A percentile compares a stretch with the other conserved stretches of the same genome.
Conservation (phyloP, 2,113 vertebrate genomes). For the Ciconia maguari region DNA sequence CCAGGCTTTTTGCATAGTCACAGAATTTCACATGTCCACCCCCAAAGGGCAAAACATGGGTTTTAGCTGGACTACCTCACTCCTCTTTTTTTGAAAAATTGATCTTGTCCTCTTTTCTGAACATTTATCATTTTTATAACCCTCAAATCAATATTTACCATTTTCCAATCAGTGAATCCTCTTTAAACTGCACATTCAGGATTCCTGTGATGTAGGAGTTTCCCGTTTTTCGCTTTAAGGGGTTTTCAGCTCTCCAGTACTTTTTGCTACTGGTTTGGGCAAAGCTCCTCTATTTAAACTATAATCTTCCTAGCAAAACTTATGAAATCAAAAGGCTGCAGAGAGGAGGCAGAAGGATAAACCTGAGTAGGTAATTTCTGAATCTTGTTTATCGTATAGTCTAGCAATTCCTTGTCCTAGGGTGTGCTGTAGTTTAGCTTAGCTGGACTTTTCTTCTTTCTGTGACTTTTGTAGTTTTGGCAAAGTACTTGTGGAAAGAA, state of each 20-base stretch:
- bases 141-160: neutral
- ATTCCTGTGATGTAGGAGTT: conserved; percentile 35
- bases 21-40: neutral
- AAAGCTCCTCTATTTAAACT: neutral
- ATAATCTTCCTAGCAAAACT: neutral
- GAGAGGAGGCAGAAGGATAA: neutral
- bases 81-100: neutral
- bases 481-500: neutral
- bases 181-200: neutral
- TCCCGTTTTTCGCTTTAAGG: conserved; percentile 22
- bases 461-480: neutral
- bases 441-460: neutral
- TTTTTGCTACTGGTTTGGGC: conserved; percentile 8
- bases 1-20: neutral
- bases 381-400: neutral
- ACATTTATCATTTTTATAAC: neutral
- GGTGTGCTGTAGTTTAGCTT: neutral
- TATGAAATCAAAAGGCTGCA: neutral
- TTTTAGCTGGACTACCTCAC: neutral
- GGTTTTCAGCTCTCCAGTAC: neutral
- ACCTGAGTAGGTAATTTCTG: neutral
- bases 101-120: neutral
- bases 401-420: neutral
- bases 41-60: neutral
- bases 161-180: neutral